Conservation (phyloP, 1,140 invertebrate genomes). For the Meteorus sp. region DNA sequence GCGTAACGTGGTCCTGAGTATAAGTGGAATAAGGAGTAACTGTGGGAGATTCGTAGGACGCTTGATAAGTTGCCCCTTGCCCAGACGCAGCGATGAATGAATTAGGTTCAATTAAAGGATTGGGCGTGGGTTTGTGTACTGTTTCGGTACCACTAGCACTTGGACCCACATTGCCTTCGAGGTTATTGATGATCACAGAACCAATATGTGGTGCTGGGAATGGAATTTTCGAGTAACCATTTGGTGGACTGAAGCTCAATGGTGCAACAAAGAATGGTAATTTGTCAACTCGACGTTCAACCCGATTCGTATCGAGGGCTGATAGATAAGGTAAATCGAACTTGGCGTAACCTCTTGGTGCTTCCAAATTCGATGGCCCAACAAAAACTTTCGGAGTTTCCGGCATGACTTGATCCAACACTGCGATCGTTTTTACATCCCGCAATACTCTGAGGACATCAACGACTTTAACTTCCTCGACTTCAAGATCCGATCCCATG, state of each 20-base stretch:
- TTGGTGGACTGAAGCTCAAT: constrained; percentile 76
- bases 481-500: constrained; percentile 60
- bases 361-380: constrained; percentile 71
- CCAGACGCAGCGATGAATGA: constrained; percentile 37
- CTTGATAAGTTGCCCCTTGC: constrained; percentile 19
- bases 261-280: constrained; percentile 83
- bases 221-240: constrained; percentile 79
- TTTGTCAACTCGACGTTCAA: constrained; percentile 72
- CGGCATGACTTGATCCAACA: constrained; percentile 70
- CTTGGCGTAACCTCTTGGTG: constrained; percentile 73
- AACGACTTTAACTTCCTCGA: constrained; percentile 61
- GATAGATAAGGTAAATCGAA: constrained; percentile 82
- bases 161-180: constrained; percentile 29
- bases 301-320: constrained; percentile 68
- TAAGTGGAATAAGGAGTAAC: constrained; percentile 37
- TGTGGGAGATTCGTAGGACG: constrained; percentile 40
- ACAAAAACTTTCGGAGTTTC: constrained; percentile 76
- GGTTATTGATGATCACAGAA: constrained; percentile 72
- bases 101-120: constrained; percentile 43
- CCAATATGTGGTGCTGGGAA: constrained; percentile 83
- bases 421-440: constrained; percentile 72
- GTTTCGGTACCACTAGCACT: constrained; percentile 20
- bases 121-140: constrained; percentile 37
- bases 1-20: constrained; percentile 36
- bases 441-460: constrained; percentile 72